Conservation (phyloP, 2,888 invertebrate genomes). For the Stegana nigrithorax region DNA sequence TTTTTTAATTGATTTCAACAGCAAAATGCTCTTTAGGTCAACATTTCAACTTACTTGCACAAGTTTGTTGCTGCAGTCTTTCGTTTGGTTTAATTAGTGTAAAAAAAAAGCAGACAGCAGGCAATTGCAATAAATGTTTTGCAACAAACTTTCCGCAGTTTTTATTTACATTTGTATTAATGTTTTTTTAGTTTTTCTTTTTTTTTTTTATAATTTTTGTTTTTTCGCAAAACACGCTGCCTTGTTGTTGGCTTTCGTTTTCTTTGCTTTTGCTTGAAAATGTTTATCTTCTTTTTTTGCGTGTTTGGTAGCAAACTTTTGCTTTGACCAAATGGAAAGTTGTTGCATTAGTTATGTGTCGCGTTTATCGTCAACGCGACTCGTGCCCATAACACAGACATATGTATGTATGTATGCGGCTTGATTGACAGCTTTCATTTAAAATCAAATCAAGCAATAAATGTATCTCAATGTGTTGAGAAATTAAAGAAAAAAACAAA, state of each 20-base stretch:
- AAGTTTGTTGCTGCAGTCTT: conserved; percentile 4
- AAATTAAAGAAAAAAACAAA: neutral
- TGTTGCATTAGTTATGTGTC: conserved; percentile 3
- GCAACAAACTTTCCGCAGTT: neutral
- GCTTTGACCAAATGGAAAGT: conserved; percentile 10
- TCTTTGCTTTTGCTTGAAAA: neutral
- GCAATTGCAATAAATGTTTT: neutral
- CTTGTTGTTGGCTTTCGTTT: too few species aligned
- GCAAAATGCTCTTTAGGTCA: too few species aligned
- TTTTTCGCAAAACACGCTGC: too few species aligned
- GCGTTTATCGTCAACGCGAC: neutral
- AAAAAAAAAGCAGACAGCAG: neutral
- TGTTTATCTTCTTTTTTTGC: neutral
- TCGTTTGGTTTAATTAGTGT: neutral
- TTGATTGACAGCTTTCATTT: conserved; percentile 66
- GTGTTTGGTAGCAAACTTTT: neutral
- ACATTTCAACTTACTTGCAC: too few species aligned
- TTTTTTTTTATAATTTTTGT: too few species aligned
- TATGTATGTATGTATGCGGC: conserved; percentile 29
- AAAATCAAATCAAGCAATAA: conserved; percentile 52
- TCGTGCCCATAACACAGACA: conserved; percentile 4
- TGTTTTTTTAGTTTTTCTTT: neutral
- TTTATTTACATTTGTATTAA: neutral
- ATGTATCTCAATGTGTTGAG: conserved; percentile 6
- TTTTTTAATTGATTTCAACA: too few species aligned